phyloP scores from a whole-genome alignment of 2,797 vertebrate genomes.

The Mormyrops boulengeri region DNA sequence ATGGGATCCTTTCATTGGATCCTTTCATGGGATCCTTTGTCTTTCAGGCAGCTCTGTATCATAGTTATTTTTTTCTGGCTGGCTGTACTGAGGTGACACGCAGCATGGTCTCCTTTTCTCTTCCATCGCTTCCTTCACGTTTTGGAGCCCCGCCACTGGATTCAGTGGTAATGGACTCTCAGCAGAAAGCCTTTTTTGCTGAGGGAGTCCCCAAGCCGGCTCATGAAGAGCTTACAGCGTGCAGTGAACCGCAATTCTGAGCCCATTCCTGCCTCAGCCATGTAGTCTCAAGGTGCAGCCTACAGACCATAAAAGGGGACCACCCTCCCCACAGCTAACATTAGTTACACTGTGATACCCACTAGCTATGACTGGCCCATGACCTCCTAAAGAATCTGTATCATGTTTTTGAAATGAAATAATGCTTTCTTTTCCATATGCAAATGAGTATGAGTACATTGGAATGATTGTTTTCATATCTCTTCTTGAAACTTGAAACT shows the following conservation, averaged over 20 bases:
- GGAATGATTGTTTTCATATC: neutral
- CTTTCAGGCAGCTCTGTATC: neutral
- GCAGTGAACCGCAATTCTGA: constrained; percentile 10
- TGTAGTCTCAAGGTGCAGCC: neutral
- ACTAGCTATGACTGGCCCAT: neutral
- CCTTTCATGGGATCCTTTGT: neutral
- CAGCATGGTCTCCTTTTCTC: neutral
- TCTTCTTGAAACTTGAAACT: neutral
- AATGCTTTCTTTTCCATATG: neutral
- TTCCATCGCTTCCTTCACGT: neutral
- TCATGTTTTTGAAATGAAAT: neutral
- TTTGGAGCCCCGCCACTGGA: neutral
- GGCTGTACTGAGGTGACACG: neutral
- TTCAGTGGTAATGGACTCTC: constrained; percentile 6
- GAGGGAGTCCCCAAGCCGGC: neutral
- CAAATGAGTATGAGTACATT: neutral
- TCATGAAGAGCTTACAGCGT: constrained; percentile 6
- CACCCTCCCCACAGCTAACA: neutral
- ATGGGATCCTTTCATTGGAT: too few relatives aligned
- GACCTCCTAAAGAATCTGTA: neutral
- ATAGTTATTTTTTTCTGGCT: neutral
- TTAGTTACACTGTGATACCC: neutral
- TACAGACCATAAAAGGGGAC: neutral
- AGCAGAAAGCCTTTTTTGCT: neutral
- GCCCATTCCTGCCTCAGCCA: neutral